phyloP scores from a whole-genome alignment of 2,888 invertebrate species.

The Leuctra nigra region DNA sequence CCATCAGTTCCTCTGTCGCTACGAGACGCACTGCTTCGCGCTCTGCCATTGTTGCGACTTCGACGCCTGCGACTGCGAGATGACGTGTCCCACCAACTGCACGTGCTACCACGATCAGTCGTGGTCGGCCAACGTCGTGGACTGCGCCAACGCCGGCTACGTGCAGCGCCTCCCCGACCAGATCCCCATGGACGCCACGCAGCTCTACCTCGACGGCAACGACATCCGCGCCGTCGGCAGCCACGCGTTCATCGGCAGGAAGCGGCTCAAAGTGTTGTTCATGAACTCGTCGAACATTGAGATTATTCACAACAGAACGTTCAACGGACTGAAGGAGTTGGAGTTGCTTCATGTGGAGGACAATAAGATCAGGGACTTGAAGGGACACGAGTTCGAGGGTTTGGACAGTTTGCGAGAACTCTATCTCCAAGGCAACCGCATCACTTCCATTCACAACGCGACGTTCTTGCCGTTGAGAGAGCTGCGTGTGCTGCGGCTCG shows the following conservation, averaged over 20 bases:
- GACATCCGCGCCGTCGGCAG: conserved; percentile 66
- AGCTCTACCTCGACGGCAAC: conserved; percentile 79
- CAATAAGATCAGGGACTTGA: conserved; percentile 60
- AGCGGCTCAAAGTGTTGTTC: conserved; percentile 66
- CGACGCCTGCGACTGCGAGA: conserved; percentile 88
- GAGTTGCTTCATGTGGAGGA: conserved; percentile 68
- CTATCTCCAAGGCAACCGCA: conserved; percentile 66
- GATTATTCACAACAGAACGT: conserved; percentile 71
- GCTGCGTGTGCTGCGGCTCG: conserved; percentile 58
- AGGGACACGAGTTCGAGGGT: conserved; percentile 76
- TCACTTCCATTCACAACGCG: conserved; percentile 59
- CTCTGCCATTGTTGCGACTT: conserved; percentile 87
- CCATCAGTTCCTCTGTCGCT: conserved; percentile 78
- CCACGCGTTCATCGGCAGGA: conserved; percentile 80
- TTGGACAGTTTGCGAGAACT: conserved; percentile 64
- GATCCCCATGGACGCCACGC: conserved; percentile 89
- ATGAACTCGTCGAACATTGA: conserved; percentile 74
- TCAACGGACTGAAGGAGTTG: conserved; percentile 73
- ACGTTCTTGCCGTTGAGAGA: conserved; percentile 62
- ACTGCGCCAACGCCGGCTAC: conserved; percentile 68
- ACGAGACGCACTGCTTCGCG: conserved; percentile 78
- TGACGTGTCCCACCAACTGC: conserved; percentile 82
- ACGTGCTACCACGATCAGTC: conserved; percentile 84
- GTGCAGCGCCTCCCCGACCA: conserved; percentile 63
- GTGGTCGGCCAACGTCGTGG: conserved; percentile 80